Conservation (phyloP, 2,797 vertebrate species). For the Myripristis murdjan region DNA sequence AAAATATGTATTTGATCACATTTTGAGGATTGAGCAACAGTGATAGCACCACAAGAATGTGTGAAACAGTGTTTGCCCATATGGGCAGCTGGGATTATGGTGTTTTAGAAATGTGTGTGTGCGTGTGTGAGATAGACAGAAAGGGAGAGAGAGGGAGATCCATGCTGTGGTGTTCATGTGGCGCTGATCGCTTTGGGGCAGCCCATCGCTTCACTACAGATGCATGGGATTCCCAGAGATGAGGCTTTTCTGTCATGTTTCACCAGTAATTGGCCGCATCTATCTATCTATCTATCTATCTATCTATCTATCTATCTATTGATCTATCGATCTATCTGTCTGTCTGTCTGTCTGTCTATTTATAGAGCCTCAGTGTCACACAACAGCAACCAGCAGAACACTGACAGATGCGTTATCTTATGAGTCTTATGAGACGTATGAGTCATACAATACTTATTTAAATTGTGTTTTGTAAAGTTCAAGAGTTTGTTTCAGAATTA, state of each 20-base stretch:
- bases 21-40: slow-evolving; percentile 23
- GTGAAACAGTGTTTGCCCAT: slow-evolving; percentile 72
- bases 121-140: slow-evolving; percentile 3
- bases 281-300: too few relatives aligned
- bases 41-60: slow-evolving; percentile 49
- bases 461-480: slow-evolving; percentile 27
- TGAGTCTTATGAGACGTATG: slow-evolving; percentile 51
- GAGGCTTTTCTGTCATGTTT: too few relatives aligned
- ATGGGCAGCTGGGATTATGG: slow-evolving; percentile 63
- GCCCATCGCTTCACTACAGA: background rate
- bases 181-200: too few relatives aligned
- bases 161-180: background rate
- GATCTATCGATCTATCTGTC: too few relatives aligned
- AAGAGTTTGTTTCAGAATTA: slow-evolving; percentile 26
- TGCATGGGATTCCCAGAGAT: background rate
- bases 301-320: too few relatives aligned
- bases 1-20: too few relatives aligned
- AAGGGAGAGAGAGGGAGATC: background rate
- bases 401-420: slow-evolving; percentile 36
- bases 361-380: too few relatives aligned
- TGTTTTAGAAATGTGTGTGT: slow-evolving; percentile 33
- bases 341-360: background rate
- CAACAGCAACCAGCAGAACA: slow-evolving; percentile 25
- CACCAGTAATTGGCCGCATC: too few relatives aligned
- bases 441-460: slow-evolving; percentile 56